Percentiles rank a stretch among this genome's conserved stretches.
Conservation (phyloP, 2,113 vertebrate genomes). For the Percopsis transmontana region DNA sequence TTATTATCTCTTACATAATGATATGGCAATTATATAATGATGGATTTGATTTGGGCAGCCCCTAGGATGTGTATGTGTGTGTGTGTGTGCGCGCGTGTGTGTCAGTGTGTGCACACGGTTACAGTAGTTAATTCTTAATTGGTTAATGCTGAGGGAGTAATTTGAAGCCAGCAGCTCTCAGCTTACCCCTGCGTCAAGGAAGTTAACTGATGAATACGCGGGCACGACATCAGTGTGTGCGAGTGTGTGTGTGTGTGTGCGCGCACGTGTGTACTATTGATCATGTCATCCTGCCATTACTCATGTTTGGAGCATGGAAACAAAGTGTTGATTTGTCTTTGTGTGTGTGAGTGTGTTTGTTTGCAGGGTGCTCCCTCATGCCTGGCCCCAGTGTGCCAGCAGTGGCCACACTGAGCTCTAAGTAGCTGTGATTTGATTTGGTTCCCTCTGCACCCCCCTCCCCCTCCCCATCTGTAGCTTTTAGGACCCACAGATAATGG, state of each 20-base stretch:
- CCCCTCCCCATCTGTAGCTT: too few species aligned
- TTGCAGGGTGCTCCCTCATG: slow-evolving; percentile 4
- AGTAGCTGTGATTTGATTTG: slow-evolving; percentile 31
- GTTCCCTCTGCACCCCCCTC: too few species aligned
- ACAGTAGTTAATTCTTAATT: slow-evolving; percentile 5
- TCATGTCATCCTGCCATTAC: slow-evolving; percentile 14
- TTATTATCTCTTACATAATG: too few species aligned
- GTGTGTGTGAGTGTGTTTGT: slow-evolving; percentile 12
- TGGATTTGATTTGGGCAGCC: too few species aligned
- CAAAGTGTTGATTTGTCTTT: neutral
- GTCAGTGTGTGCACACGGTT: neutral
- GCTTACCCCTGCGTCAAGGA: slow-evolving; percentile 4
- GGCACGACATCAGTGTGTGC: neutral
- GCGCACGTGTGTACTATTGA: neutral
- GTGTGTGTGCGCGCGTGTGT: neutral
- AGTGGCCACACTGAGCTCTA: slow-evolving; percentile 52
- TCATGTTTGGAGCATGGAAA: slow-evolving; percentile 6
- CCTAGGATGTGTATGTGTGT: neutral
- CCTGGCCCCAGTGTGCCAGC: slow-evolving; percentile 15
- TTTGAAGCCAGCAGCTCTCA: slow-evolving; percentile 6
- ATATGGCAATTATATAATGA: too few species aligned
- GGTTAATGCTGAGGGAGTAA: slow-evolving; percentile 22
- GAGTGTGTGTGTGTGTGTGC: slow-evolving; percentile 8
- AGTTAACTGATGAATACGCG: slow-evolving; percentile 14
- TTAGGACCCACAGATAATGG: too few species aligned